A percentile compares a stretch with the other conserved stretches of the same genome.
Conservation (phyloP, 2,113 vertebrate genomes). For the Xiphophorus couchianus region DNA sequence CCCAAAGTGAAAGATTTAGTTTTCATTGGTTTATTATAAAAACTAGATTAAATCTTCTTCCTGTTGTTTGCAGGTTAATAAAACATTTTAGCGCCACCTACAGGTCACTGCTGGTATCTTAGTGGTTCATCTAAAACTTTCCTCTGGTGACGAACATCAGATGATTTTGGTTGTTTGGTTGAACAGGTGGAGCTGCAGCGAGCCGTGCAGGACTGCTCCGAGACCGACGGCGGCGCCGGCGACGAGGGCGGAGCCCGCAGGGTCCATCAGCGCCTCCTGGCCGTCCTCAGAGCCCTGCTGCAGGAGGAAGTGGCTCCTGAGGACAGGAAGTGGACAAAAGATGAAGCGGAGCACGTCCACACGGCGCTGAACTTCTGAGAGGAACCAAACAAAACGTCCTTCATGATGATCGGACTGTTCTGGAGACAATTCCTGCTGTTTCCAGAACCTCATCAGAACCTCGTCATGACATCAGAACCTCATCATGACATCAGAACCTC, state of each 20-base stretch:
- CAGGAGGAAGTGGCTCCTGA: conserved; percentile 73
- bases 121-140: background rate
- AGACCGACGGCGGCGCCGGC: conserved; percentile 41
- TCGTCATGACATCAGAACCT: too few relatives aligned
- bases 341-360: conserved; percentile 53
- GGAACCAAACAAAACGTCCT: background rate
- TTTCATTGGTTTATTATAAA: too few relatives aligned
- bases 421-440: too few relatives aligned
- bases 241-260: conserved; percentile 30
- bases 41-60: too few relatives aligned
- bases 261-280: conserved; percentile 73
- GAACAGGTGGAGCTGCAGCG: conserved; percentile 82
- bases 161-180: background rate
- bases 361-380: conserved; percentile 72
- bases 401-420: too few relatives aligned
- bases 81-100: background rate
- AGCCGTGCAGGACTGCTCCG: conserved; percentile 86
- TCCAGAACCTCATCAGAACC: too few relatives aligned
- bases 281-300: conserved; percentile 84
- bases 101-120: background rate
- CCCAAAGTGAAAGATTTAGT: background rate
- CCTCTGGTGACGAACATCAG: too few relatives aligned
- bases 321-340: conserved; percentile 50
- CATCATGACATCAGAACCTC: too few relatives aligned
- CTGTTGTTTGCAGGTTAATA: too few relatives aligned